phyloP scores from a whole-genome alignment of 2,113 vertebrate genomes.

The Charadrius vociferus region DNA sequence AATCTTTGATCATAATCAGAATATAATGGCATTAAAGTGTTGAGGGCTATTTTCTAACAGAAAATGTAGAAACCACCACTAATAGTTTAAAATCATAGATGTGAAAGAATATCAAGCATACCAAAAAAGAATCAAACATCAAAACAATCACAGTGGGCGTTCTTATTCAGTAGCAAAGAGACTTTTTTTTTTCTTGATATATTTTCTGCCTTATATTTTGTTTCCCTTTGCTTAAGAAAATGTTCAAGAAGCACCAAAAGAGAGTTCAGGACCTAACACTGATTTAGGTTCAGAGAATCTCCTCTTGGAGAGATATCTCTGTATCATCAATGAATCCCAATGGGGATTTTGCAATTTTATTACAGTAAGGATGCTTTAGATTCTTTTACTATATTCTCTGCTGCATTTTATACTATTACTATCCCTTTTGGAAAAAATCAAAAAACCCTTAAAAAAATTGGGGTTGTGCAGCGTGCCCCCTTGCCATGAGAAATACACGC shows the following conservation, averaged over 20 bases:
- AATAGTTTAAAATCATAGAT: background rate
- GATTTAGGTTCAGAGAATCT: background rate
- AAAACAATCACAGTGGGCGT: background rate
- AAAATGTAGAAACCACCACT: background rate
- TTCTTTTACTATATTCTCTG: background rate
- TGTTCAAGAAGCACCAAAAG: background rate
- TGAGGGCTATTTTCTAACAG: background rate
- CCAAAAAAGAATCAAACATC: background rate
- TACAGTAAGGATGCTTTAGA: background rate
- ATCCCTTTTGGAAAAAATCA: background rate
- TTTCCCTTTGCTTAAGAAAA: background rate
- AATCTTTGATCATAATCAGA: background rate
- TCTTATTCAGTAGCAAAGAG: background rate
- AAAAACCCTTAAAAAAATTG: background rate
- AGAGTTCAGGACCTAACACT: background rate
- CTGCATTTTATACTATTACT: background rate
- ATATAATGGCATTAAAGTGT: background rate
- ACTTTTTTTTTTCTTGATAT: background rate
- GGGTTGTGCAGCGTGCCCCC: background rate
- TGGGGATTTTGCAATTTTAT: background rate
- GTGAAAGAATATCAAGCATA: background rate
- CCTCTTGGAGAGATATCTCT: background rate
- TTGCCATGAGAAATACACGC: background rate
- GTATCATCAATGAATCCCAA: background rate
- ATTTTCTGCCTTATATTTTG: background rate